phyloP scores from a whole-genome alignment of 2,797 vertebrate genomes.

The Acipenser oxyrinchus region DNA sequence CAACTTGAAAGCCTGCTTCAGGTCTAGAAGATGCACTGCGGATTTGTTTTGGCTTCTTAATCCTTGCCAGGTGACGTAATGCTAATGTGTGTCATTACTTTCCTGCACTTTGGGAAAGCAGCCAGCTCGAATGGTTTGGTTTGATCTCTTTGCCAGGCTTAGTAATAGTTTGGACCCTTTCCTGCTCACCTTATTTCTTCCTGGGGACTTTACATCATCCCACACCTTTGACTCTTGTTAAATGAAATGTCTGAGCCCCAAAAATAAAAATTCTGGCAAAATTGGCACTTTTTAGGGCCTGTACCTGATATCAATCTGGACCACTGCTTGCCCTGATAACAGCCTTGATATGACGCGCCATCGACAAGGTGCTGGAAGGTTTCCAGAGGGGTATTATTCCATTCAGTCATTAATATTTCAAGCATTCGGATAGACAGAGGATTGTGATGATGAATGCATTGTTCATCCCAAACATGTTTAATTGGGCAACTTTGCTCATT shows the following conservation, averaged over 20 bases:
- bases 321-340: too few relatives aligned
- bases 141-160: background rate
- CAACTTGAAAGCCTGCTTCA: background rate
- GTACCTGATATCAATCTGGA: too few relatives aligned
- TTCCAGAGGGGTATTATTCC: too few relatives aligned
- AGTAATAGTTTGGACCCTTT: background rate
- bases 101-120: background rate
- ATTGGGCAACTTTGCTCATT: too few relatives aligned
- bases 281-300: background rate
- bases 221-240: background rate
- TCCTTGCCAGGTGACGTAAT: background rate
- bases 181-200: background rate
- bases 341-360: too few relatives aligned
- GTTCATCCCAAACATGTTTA: too few relatives aligned
- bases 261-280: background rate
- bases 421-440: too few relatives aligned
- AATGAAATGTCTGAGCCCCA: too few relatives aligned
- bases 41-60: background rate
- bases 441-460: too few relatives aligned
- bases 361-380: too few relatives aligned
- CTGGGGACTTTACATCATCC: background rate
- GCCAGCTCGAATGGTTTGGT: background rate
- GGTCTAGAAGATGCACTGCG: background rate
- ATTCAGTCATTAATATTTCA: too few relatives aligned
- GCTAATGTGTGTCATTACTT: background rate